Conservation (phyloP, 2,797 vertebrate species). For the Gymnoscopelus microlampas region DNA sequence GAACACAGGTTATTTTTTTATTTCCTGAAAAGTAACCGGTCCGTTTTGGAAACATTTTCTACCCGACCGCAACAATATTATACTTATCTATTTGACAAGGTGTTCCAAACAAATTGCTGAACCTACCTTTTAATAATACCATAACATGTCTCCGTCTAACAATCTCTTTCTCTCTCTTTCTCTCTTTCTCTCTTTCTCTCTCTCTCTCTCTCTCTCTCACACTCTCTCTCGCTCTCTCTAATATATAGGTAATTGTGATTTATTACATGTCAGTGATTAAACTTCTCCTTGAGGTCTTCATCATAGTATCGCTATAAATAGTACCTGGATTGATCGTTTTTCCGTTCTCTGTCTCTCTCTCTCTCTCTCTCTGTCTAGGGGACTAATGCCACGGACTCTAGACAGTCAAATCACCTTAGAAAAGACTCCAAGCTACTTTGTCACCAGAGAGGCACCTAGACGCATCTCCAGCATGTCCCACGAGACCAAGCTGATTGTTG, state of each 20-base stretch:
- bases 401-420: slow-evolving; percentile 96
- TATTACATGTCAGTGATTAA: no score
- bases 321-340: background rate
- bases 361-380: slow-evolving; percentile 77
- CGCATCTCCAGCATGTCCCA: slow-evolving; percentile 93
- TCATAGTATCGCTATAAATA: background rate
- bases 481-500: slow-evolving; percentile 93
- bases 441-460: slow-evolving; percentile 91
- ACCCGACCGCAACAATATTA: no score
- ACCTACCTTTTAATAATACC: no score
- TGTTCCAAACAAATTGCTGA: no score
- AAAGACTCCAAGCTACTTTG: slow-evolving; percentile 98
- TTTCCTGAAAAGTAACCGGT: no score
- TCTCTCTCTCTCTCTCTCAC: slow-evolving; percentile 36
- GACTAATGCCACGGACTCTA: slow-evolving; percentile 92
- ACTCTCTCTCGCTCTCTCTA: slow-evolving; percentile 10
- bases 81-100: no score
- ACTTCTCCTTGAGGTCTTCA: background rate
- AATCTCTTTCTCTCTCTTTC: no score
- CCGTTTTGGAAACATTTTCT: no score
- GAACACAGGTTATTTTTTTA: no score
- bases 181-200: no score
- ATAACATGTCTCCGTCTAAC: no score
- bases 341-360: slow-evolving; percentile 15
- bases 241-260: background rate